Evolutionary conservation across 2,888 invertebrate genomes (phyloP).

Genomic region (Choristoneura rosaceana): DNA sequence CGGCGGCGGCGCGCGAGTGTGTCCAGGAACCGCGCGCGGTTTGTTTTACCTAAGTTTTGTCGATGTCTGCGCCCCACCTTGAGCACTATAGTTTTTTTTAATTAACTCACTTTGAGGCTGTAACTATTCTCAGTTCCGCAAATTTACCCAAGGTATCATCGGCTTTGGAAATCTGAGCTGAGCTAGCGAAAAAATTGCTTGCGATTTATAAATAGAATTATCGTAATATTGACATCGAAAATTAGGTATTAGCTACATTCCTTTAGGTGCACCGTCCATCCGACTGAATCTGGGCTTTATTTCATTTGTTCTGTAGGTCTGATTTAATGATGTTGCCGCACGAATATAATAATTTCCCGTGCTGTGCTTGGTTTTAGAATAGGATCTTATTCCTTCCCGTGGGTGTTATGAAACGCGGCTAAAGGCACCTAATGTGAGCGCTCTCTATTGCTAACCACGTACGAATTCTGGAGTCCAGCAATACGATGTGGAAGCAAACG

Average conservation of each 20-base stretch:
- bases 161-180: not conserved
- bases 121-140: conserved; percentile 56
- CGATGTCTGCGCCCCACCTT: conserved; percentile 64
- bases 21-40: conserved; percentile 56
- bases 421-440: no score
- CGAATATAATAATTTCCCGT: no score
- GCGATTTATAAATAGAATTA: not conserved
- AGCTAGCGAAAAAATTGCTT: not conserved
- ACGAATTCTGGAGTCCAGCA: no score
- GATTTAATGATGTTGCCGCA: not conserved
- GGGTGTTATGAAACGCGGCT: no score
- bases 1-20: conserved; percentile 60
- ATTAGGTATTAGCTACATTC: not conserved
- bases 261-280: not conserved
- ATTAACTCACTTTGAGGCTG: conserved; percentile 66
- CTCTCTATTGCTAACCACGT: no score
- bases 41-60: conserved; percentile 63
- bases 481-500: no score
- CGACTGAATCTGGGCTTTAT: no score
- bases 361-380: no score
- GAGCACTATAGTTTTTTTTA: conserved; percentile 64
- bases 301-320: no score
- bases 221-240: not conserved
- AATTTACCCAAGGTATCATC: not conserved
- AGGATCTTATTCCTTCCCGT: no score